Evolutionary conservation across 2,888 invertebrate species (phyloP), one percentile per base, ranked within the genome.

Genomic region (Diploptera punctata): DNA sequence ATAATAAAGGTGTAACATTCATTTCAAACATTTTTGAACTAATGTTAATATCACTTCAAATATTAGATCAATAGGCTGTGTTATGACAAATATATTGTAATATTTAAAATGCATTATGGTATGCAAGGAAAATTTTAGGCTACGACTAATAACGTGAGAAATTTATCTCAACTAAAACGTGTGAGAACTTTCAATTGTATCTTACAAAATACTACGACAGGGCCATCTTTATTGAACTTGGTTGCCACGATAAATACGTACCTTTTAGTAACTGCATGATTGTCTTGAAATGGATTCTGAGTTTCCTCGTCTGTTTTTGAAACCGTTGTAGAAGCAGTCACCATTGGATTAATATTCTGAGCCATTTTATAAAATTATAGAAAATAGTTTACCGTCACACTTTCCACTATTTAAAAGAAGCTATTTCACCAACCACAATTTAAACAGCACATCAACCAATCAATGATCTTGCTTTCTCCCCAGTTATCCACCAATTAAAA

Each of bases 241-340:
- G n/a, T 43, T 3, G 9, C 10, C 21, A 52, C 13, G 1, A 62
- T 10, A 33, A 26, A 61, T 74, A 83, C 86, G 85, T 85, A 94
- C 94, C 94, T 90, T 91, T 94, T 95, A 84, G 93, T 93, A 78
- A 94, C 94, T 81, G 94, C 94, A 84, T 95, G 94, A 86, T 92
- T 93, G 84, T 95, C 94, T 84, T 86, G 87, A 60, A 87, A 84
- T 76, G 84, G 80, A 77, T 89, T 91, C 80, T 91, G 90, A 77
- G 90, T 90, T 81, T 93, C 93, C 82, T 94, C 93, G 81, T 89
- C 91, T 78, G 93, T 92, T 87, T 94, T 94, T 76, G 88, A 86
- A 77, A 88, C 87, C 81, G 90, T 88, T 75, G 91, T 89, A 79
- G 91, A 90, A 76, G 89, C 89, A 76, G 91, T 89, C 81, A 89